Evolutionary conservation across 1,140 invertebrate genomes (phyloP).

Genomic region (Sycophaga agraensis): DNA sequence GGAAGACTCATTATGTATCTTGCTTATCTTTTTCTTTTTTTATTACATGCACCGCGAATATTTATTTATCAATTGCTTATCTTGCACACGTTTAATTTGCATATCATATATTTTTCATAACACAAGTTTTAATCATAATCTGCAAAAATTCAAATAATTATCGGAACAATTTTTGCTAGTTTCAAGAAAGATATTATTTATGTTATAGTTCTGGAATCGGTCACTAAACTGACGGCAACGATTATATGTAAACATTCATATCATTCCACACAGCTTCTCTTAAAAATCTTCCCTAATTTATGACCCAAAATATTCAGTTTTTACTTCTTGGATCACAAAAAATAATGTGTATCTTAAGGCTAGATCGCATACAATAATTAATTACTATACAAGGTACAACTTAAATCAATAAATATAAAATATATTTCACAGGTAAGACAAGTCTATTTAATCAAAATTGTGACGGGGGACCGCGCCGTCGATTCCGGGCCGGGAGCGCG

Average conservation of each 20-base stretch:
- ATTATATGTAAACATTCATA: neutral
- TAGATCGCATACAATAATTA: conserved; percentile 3
- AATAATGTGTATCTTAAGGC: neutral
- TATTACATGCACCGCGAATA: too few relatives aligned
- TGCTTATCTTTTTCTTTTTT: neutral
- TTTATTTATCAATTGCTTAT: neutral
- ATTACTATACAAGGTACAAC: conserved; percentile 12
- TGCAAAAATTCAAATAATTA: too few relatives aligned
- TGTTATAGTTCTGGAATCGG: neutral
- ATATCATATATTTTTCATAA: neutral
- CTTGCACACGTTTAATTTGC: neutral
- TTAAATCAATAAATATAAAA: conserved; percentile 29
- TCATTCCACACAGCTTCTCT: neutral
- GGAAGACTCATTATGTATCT: neutral
- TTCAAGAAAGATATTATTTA: neutral
- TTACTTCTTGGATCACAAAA: neutral
- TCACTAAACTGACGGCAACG: neutral
- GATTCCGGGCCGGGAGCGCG: too few relatives aligned
- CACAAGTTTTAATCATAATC: neutral
- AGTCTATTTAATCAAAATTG: too few relatives aligned
- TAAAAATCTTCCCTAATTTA: neutral
- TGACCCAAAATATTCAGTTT: neutral
- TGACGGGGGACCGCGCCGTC: too few relatives aligned
- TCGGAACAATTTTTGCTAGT: too few relatives aligned
- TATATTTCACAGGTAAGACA: conserved; percentile 29